These are phyloP conservation scores for Amphilophus citrinellus DNA, from an alignment of 2,113 vertebrate genomes.

Conservation along the genomic window DNA sequence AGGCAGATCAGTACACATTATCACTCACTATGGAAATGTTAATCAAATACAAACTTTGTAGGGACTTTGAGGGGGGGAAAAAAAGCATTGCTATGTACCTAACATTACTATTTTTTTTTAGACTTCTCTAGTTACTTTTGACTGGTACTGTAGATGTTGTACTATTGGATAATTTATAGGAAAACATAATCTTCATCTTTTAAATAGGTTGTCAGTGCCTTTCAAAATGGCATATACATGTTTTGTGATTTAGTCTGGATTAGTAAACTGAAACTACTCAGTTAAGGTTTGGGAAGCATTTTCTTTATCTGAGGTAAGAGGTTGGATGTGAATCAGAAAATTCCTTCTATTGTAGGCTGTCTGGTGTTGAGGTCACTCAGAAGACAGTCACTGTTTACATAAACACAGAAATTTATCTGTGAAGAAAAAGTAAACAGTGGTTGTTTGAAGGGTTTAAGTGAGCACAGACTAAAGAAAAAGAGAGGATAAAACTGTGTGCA, in stretches of 20 bases:
- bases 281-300: neutral
- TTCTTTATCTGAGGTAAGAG: neutral
- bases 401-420: neutral
- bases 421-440: neutral
- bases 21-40: too few species aligned
- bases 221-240: neutral
- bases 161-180: neutral
- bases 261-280: neutral
- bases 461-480: neutral
- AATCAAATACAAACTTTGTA: neutral
- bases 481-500: neutral
- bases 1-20: neutral
- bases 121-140: neutral
- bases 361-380: neutral
- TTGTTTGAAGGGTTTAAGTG: neutral
- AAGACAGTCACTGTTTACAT: accelerated
- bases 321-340: neutral
- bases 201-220: neutral
- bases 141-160: too few species aligned
- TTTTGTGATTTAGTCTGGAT: neutral
- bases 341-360: neutral
- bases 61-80: too few species aligned
- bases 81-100: neutral
- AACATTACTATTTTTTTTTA: neutral
- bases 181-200: neutral